Conservation (phyloP, 2,797 vertebrate genomes). For the Thunnus albacares region DNA sequence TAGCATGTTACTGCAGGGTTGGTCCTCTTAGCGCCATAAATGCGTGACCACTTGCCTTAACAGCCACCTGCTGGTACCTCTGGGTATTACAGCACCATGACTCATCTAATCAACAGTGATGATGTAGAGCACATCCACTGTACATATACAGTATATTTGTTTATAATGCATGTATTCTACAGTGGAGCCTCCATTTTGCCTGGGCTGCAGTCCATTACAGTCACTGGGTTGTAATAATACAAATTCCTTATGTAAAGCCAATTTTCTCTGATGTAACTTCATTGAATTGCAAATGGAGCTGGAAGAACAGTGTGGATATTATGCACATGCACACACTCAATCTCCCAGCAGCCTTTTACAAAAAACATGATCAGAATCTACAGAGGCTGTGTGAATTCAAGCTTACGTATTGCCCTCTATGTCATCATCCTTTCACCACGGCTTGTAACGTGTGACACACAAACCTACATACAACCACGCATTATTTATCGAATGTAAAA, state of each 20-base stretch:
- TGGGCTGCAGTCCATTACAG: conserved; percentile 36
- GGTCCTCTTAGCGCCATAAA: conserved; percentile 19
- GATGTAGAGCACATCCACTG: conserved; percentile 31
- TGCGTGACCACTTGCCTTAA: conserved; percentile 15
- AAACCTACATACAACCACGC: conserved; percentile 11
- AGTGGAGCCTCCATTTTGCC: conserved; percentile 27
- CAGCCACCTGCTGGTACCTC: conserved; percentile 61
- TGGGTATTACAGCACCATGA: conserved; percentile 57
- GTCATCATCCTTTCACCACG: conserved; percentile 74
- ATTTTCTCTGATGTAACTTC: conserved; percentile 68
- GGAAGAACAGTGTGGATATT: conserved; percentile 42
- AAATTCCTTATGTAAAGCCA: conserved; percentile 61
- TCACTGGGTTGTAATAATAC: conserved; percentile 36
- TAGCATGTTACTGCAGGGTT: conserved; percentile 25
- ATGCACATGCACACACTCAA: conserved; percentile 41
- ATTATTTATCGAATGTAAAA: conserved; percentile 36
- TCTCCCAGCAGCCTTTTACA: conserved; percentile 45
- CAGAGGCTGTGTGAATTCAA: conserved; percentile 33
- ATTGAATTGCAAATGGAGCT: conserved; percentile 71
- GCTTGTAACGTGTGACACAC: conserved; percentile 41
- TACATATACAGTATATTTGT: conserved; percentile 11
- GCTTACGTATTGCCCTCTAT: conserved; percentile 45
- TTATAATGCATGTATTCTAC: conserved; percentile 3
- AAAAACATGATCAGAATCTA: conserved; percentile 59
- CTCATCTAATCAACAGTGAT: conserved; percentile 61